phyloP scores from a whole-genome alignment of 1,140 invertebrate genomes.

The Leptinotarsa defecta region DNA sequence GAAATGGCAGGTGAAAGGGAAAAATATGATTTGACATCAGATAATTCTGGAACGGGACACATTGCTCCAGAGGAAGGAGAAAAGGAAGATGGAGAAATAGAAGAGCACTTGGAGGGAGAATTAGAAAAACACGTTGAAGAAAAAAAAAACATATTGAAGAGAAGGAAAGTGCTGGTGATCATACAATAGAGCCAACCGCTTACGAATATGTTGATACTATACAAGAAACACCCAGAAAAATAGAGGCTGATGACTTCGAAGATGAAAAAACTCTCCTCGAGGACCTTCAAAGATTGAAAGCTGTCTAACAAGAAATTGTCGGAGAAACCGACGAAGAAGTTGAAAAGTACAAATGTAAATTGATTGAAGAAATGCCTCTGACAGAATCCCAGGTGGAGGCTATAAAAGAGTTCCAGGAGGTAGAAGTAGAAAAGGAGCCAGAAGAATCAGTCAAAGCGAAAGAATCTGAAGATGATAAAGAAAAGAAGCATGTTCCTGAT shows the following conservation, averaged over 20 bases:
- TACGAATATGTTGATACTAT: slow-evolving; percentile 39
- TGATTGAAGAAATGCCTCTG: slow-evolving; percentile 42
- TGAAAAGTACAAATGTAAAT: slow-evolving; percentile 43
- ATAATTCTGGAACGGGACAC: neutral
- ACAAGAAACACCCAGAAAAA: slow-evolving; percentile 29
- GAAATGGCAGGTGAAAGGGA: too few relatives aligned
- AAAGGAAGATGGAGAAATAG: slow-evolving; percentile 13
- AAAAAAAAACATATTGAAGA: slow-evolving; percentile 15
- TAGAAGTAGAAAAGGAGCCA: neutral
- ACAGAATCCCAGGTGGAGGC: slow-evolving; percentile 36
- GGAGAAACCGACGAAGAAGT: slow-evolving; percentile 45
- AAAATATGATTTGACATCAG: neutral
- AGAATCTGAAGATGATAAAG: slow-evolving; percentile 22
- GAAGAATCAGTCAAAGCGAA: slow-evolving; percentile 35
- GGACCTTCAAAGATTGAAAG: slow-evolving; percentile 40
- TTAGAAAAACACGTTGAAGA: slow-evolving; percentile 9
- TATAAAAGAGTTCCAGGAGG: slow-evolving; percentile 32
- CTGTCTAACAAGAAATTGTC: slow-evolving; percentile 42
- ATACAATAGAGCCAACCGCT: slow-evolving; percentile 32
- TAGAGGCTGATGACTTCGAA: slow-evolving; percentile 22
- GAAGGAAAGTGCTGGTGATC: slow-evolving; percentile 33
- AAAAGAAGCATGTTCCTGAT: slow-evolving; percentile 32
- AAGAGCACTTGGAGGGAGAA: slow-evolving; percentile 32
- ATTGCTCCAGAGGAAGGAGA: slow-evolving; percentile 18
- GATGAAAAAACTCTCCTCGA: slow-evolving; percentile 39